Evolutionary conservation across 2,888 invertebrate genomes (phyloP).

Genomic region (Polietes domitor): DNA sequence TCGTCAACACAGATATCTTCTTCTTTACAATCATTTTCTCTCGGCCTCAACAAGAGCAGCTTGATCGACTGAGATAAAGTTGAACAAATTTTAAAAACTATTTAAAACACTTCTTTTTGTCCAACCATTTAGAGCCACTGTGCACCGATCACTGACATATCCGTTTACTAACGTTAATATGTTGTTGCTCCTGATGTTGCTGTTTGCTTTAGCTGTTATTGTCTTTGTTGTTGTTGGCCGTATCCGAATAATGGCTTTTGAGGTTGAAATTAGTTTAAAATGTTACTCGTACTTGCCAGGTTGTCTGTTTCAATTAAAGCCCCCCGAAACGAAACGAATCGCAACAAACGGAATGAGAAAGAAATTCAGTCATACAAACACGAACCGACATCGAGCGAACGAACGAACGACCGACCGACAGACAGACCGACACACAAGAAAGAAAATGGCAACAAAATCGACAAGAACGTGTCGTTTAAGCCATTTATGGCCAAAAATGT

Average conservation of each 20-base stretch:
- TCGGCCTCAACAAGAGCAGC: no score
- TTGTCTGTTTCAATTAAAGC: conserved; percentile 70
- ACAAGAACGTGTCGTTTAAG: conserved; percentile 66
- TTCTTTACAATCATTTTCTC: no score
- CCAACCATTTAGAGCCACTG: neutral
- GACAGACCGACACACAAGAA: neutral
- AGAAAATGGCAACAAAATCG: conserved; percentile 47
- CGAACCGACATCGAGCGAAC: no score
- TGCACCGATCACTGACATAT: conserved; percentile 24
- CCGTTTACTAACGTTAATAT: conserved; percentile 21
- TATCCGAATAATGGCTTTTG: conserved; percentile 47
- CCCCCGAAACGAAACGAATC: conserved; percentile 19
- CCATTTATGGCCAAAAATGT: conserved; percentile 66
- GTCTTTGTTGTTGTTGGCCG: conserved; percentile 39
- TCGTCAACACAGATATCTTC: no score
- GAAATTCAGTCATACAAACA: neutral
- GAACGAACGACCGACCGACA: no score
- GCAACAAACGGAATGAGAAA: neutral
- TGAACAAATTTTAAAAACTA: no score
- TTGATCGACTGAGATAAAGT: no score
- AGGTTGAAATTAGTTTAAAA: conserved; percentile 66
- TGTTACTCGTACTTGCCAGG: conserved; percentile 62
- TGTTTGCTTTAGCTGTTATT: conserved; percentile 38
- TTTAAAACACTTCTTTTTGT: no score
- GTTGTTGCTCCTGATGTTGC: neutral